Evolutionary conservation across 2,888 invertebrate genomes (phyloP), one percentile per base, ranked within the genome.

Genomic region (Andrena minutula): DNA sequence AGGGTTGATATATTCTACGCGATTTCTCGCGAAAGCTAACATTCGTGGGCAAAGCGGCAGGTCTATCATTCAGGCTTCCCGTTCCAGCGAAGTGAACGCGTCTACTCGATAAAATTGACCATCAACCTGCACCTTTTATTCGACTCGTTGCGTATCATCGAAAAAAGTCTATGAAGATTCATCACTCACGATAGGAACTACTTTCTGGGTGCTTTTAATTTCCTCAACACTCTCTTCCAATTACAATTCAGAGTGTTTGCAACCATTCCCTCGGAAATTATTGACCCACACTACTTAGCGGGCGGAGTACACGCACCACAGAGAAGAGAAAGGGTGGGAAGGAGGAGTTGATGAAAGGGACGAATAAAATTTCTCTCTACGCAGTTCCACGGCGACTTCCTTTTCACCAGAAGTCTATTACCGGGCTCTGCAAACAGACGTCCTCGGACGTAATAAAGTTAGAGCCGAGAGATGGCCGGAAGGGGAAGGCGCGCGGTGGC

Each of bases 391-490:
- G 69, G 41, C 64, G 65, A 41, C 56, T 71, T 78, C 65, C 74
- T 78, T 82, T 41, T 83, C 63, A 64, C 56, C 10, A 30, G 70
- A 73, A 83, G 71, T 83, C 75, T 83, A 83, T 83, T 83, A 78
- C 65, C 75, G 16, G 3, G 51, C 56, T 75, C 72, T 47, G 78
- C 83, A 83, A 83, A 83, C 79, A 78, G 78, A 74, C 83, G 70
- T 66, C 61, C 79, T 53, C 64, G 70, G 75, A 69, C 68, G 83
- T 83, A 83, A 83, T 83, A 83, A 83, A 83, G 83, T 83, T 83
- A 83, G 74, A 83, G 69, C 20, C 23, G 51, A 5, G 64, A 53
- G 72, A 49, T 28, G 63, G 10, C 28, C 47, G 68, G 30, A 20
- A 20, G 47, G 26, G 71, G 64, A 41, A 16, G 61, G 41, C 16